Conservation (phyloP, 2,113 vertebrate genomes). For the Ptychochromis oligacanthus region DNA sequence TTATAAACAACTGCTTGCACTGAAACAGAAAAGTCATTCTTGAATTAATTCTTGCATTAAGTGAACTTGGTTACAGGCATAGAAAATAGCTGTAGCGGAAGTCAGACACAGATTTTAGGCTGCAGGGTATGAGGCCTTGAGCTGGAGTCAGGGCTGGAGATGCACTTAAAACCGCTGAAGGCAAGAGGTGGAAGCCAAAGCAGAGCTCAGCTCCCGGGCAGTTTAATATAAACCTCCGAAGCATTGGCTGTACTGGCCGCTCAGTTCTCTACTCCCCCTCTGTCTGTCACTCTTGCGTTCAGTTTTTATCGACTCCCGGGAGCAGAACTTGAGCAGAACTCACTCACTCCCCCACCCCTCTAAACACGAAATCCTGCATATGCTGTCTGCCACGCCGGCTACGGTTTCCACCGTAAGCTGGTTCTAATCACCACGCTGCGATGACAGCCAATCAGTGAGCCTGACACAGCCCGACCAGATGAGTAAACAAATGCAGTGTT, state of each 20-base stretch:
- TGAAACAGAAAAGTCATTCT: background rate
- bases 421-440: background rate
- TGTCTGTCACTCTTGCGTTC: background rate
- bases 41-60: background rate
- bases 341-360: background rate
- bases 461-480: background rate
- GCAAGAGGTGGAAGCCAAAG: background rate
- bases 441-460: background rate
- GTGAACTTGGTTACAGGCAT: background rate
- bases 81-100: background rate
- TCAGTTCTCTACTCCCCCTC: background rate
- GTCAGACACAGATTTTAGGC: background rate
- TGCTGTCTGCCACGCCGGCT: background rate
- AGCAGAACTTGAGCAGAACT: no score
- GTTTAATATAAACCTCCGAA: background rate
- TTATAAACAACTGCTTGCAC: no score
- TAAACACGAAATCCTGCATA: background rate
- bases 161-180: background rate
- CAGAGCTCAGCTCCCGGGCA: background rate
- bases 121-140: background rate
- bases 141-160: background rate
- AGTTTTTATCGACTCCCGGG: background rate
- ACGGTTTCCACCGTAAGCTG: background rate
- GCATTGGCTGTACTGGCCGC: background rate
- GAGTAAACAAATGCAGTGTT: slow-evolving; percentile 16